Percentiles rank a stretch among this genome's conserved stretches.
These are phyloP conservation scores for Pollicipes pollicipes DNA, from an alignment of 1,140 invertebrate species.

Conservation along the genomic window DNA sequence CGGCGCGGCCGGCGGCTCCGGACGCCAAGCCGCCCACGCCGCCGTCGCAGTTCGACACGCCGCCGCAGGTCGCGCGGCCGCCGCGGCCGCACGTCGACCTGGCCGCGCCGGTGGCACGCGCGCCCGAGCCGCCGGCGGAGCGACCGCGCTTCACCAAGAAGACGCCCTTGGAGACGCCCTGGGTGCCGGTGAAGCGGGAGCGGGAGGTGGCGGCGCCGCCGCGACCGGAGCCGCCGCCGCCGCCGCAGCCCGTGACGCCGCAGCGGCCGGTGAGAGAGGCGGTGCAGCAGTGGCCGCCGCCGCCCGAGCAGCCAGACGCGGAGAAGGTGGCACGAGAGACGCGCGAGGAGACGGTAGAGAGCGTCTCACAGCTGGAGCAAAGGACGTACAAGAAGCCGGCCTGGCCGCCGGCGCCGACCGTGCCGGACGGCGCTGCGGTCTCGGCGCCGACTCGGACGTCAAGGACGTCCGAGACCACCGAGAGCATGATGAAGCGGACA, in stretches of 20 bases:
- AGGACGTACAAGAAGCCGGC: background rate
- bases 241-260: too few relatives aligned
- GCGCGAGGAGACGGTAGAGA: background rate
- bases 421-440: too few relatives aligned
- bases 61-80: constrained; percentile 28
- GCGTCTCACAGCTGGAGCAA: background rate
- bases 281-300: background rate
- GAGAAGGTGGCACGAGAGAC: too few relatives aligned
- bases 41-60: constrained; percentile 37
- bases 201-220: background rate
- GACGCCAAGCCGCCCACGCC: constrained; percentile 35
- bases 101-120: constrained; percentile 27
- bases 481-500: too few relatives aligned
- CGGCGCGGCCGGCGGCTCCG: constrained; percentile 38
- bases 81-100: constrained; percentile 37
- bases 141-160: background rate
- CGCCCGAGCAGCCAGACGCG: background rate
- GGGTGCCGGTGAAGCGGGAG: background rate
- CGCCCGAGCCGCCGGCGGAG: background rate
- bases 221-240: too few relatives aligned
- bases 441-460: too few relatives aligned
- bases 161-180: background rate
- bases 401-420: background rate
- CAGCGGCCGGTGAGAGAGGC: too few relatives aligned
- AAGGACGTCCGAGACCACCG: too few relatives aligned